A percentile compares a stretch with the other conserved stretches of the same genome.
Conservation (phyloP, 2,113 vertebrate species). For the Genyomyrus donnyi region DNA sequence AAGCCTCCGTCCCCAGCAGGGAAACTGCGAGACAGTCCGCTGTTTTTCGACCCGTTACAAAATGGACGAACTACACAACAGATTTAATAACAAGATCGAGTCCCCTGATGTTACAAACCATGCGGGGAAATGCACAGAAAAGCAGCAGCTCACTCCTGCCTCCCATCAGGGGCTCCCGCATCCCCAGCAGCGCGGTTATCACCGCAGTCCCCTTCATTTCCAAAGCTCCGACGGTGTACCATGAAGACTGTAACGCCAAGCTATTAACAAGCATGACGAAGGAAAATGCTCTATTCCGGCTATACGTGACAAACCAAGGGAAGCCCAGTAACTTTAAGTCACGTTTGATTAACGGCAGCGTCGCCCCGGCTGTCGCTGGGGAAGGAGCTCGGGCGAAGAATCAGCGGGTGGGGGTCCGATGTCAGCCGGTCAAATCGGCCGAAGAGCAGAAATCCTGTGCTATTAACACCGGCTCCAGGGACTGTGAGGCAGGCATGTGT, state of each 20-base stretch:
- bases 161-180: constrained; percentile 41
- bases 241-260: constrained; percentile 8
- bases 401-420: background rate
- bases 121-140: constrained; percentile 15
- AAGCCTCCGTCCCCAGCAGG: background rate
- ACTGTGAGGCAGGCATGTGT: constrained; percentile 23
- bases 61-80: constrained; percentile 11
- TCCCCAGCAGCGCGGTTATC: constrained; percentile 9
- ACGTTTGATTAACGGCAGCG: constrained; percentile 20
- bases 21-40: background rate
- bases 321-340: background rate
- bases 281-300: constrained; percentile 14
- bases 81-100: constrained; percentile 24
- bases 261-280: background rate
- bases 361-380: background rate
- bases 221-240: background rate
- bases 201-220: background rate
- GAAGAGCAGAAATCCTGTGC: constrained; percentile 23
- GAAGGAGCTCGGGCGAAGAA: background rate
- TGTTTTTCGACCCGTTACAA: constrained; percentile 7
- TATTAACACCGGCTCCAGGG: constrained; percentile 19
- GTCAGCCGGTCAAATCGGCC: background rate
- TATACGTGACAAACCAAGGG: background rate
- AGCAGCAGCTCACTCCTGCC: constrained; percentile 34
- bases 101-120: constrained; percentile 13